Evolutionary conservation across 1,140 invertebrate genomes (phyloP), one percentile per base, ranked within the genome.

Genomic region (Anastrepha ludens): DNA sequence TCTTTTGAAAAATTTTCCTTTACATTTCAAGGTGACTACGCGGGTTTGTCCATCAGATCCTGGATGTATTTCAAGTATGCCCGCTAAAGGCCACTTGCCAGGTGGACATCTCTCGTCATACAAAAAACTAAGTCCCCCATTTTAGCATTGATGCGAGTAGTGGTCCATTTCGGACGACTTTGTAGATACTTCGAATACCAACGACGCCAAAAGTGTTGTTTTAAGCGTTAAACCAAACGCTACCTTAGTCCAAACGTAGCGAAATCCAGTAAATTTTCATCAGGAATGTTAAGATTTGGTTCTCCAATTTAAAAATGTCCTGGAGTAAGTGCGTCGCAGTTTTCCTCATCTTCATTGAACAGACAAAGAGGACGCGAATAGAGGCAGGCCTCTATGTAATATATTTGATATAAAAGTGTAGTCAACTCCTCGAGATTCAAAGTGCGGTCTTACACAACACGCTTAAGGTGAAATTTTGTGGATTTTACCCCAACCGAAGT

Each of bases 401-500:
- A n/a, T n/a, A n/a, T n/a, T 62, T 86, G 55, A 13, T 39, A 15
- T 39, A 86, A 62, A 29, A 86, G n/a, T 15, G 58, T 86, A 17
- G 20, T 41, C 3, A 86, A 15, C 50, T 55, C 50, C 11, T 55
- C 15, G n/a, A 50, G 15, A 47, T 44, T 81, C 15, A 81, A 7
- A 13, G 9, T 3, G 17, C n/a, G 47, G n/a, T 58, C 59, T 20
- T 58, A 6, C 1, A 85, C 59, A 55, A 55, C 50, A 41, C 41
- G 58, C 13, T 39, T 60, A 5, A 50, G n/a, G 17, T 86, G 85
- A 15, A 62, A 44, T 39, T 86, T 86, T 11, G 85, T 86, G 5
- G n/a, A 86, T 55, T 87, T 87, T 20, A 67, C 86, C 5, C 60
- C 86, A 7, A 29, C 64, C 86, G 17, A 87, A 87, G 65, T 87